phyloP scores from a whole-genome alignment of 2,797 vertebrate species.

The Sorex maritimensis region DNA sequence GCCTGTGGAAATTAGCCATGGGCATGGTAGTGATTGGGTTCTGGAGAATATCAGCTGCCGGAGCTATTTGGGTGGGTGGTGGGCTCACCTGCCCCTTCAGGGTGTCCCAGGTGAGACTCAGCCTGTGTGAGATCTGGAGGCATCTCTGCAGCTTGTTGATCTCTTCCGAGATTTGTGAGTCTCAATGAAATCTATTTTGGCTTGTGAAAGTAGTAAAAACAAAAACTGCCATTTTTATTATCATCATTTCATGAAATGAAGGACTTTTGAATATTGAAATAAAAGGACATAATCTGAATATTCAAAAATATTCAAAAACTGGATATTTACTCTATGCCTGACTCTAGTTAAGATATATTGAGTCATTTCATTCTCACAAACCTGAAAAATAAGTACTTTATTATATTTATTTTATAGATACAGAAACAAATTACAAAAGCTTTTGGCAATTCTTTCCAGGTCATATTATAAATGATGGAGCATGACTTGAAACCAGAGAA shows the following conservation, averaged over 20 bases:
- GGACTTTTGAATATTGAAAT: slow-evolving; percentile 27
- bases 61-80: too few relatives aligned
- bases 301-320: neutral
- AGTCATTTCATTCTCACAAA: slow-evolving; percentile 15
- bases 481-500: neutral
- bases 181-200: neutral
- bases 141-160: too few relatives aligned
- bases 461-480: neutral
- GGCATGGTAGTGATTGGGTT: too few relatives aligned
- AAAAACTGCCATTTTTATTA: neutral
- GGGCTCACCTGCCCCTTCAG: too few relatives aligned
- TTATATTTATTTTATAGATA: slow-evolving; percentile 3
- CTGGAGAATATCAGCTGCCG: too few relatives aligned
- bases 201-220: neutral
- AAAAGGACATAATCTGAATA: slow-evolving; percentile 16
- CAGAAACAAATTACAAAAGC: neutral
- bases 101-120: too few relatives aligned
- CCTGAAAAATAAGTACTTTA: neutral
- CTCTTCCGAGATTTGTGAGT: too few relatives aligned
- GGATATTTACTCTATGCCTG: neutral
- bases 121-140: too few relatives aligned
- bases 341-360: neutral
- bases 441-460: neutral
- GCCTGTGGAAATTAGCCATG: too few relatives aligned
- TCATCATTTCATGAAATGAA: slow-evolving; percentile 17